Percentiles rank a stretch among this genome's conserved stretches.
Evolutionary conservation across 2,888 invertebrate species (phyloP).

Genomic region (Nudaria mundana): DNA sequence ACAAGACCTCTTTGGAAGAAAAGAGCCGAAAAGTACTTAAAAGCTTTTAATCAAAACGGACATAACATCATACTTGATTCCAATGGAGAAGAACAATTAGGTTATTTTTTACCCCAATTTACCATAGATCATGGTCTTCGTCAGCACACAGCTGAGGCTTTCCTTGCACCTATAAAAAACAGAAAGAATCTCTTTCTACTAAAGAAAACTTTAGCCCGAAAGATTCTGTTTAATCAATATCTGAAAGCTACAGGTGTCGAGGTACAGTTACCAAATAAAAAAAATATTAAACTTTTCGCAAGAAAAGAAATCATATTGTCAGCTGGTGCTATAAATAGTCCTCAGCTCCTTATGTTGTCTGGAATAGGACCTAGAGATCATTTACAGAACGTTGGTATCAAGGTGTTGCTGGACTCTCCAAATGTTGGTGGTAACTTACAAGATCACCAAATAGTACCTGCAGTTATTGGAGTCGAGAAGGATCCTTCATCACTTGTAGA

Average conservation of each 20-base stretch:
- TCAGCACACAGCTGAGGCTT: constrained; percentile 43
- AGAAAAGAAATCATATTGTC: constrained; percentile 51
- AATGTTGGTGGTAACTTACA: constrained; percentile 48
- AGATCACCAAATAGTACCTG: constrained; percentile 39
- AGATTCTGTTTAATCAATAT: constrained; percentile 10
- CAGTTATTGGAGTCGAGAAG: constrained; percentile 29
- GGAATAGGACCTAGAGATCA: constrained; percentile 53
- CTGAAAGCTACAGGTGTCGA: constrained; percentile 44
- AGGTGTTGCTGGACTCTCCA: constrained; percentile 40
- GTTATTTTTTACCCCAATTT: constrained; percentile 36
- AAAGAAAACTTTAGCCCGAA: constrained; percentile 40
- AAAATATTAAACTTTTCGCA: constrained; percentile 30
- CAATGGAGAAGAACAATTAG: constrained; percentile 41
- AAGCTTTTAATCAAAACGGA: constrained; percentile 45
- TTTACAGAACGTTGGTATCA: constrained; percentile 40
- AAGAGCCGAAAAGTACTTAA: constrained; percentile 50
- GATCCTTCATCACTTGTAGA: constrained; percentile 17
- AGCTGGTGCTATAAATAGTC: constrained; percentile 52
- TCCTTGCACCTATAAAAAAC: constrained; percentile 34
- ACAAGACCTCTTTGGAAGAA: constrained; percentile 47
- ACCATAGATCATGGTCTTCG: constrained; percentile 38
- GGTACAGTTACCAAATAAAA: constrained; percentile 31
- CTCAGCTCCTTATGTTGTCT: constrained; percentile 57
- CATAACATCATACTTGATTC: constrained; percentile 37
- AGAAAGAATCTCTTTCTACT: constrained; percentile 42